A percentile compares a stretch with the other conserved stretches of the same genome.
Conservation (phyloP, 2,888 invertebrate species). For the Tortricodes alternella region DNA sequence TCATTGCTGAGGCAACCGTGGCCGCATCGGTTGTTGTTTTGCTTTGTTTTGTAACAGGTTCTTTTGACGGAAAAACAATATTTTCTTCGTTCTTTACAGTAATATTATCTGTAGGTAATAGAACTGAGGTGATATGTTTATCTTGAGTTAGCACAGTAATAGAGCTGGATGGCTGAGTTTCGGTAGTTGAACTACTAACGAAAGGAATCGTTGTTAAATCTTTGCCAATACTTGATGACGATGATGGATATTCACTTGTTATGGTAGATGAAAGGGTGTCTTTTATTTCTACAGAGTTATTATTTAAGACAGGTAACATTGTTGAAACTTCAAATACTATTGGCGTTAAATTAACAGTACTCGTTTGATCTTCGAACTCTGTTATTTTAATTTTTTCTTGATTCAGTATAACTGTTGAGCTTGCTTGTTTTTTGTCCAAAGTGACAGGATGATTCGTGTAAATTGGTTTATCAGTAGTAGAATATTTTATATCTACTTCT, state of each 20-base stretch:
- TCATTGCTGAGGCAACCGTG: slow-evolving; percentile 9
- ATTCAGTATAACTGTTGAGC: slow-evolving; percentile 37
- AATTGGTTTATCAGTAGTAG: slow-evolving; percentile 3
- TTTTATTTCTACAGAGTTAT: slow-evolving; percentile 25
- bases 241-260: slow-evolving; percentile 4
- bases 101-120: background rate
- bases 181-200: background rate
- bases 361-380: slow-evolving; percentile 45
- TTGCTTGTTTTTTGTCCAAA: slow-evolving; percentile 28
- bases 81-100: background rate
- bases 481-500: background rate
- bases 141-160: background rate
- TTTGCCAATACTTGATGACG: background rate
- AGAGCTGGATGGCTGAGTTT: background rate
- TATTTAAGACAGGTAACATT: slow-evolving; percentile 50
- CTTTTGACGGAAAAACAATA: background rate
- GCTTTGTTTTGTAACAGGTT: background rate
- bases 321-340: slow-evolving; percentile 59
- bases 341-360: slow-evolving; percentile 38
- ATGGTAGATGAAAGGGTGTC: background rate
- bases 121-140: background rate
- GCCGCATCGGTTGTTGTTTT: background rate
- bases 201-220: background rate
- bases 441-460: slow-evolving; percentile 23
- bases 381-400: slow-evolving; percentile 58